phyloP scores from a whole-genome alignment of 2,888 invertebrate genomes.

The Tinea trinotella region DNA sequence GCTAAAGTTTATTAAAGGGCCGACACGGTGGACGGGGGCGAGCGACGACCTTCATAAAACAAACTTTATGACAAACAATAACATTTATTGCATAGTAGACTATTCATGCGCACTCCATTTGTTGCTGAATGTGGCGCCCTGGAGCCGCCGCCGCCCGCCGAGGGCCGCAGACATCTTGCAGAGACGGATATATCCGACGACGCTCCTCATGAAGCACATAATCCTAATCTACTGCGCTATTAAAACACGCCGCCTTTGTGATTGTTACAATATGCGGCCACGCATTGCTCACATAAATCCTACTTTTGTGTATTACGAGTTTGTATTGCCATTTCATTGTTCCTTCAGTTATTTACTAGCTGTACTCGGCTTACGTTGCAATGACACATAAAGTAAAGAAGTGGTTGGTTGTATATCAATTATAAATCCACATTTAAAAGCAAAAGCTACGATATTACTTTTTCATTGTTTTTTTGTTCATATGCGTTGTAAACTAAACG shows the following conservation, averaged over 20 bases:
- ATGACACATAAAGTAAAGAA: no score
- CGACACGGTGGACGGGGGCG: constrained; percentile 40
- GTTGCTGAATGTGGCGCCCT: constrained; percentile 38
- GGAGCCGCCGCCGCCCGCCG: no score
- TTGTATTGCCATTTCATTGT: neutral
- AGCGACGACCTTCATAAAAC: constrained; percentile 56
- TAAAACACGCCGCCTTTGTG: constrained; percentile 25
- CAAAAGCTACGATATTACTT: no score
- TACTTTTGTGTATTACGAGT: neutral
- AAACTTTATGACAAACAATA: constrained; percentile 68
- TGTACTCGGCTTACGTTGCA: no score
- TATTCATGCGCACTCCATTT: constrained; percentile 63
- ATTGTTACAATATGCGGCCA: constrained; percentile 20
- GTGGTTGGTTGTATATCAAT: no score
- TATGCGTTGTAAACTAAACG: no score
- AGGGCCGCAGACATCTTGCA: constrained; percentile 38
- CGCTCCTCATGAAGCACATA: constrained; percentile 36
- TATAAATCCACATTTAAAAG: no score
- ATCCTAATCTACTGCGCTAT: constrained; percentile 38
- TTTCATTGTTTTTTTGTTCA: no score
- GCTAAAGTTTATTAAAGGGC: constrained; percentile 57
- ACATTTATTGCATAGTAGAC: constrained; percentile 66
- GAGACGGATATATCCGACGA: constrained; percentile 31
- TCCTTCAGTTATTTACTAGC: no score
- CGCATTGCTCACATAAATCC: constrained; percentile 30